These are phyloP conservation scores for Cossypha caffra DNA, from an alignment of 2,797 vertebrate genomes.

Conservation along the genomic window DNA sequence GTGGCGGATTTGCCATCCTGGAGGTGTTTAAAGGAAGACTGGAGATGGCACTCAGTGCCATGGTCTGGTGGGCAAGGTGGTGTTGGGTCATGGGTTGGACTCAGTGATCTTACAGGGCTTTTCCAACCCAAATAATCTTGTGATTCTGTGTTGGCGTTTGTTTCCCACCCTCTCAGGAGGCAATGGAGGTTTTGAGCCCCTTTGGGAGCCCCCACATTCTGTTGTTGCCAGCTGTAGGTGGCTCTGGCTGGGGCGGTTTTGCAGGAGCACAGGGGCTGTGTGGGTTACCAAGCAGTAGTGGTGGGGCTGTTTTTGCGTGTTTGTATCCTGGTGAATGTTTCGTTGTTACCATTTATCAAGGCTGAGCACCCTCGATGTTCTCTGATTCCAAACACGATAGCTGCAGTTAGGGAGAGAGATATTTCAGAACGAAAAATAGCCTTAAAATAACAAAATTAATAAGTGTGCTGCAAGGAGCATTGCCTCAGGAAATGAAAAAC, in stretches of 20 bases:
- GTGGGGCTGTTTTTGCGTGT: accelerated
- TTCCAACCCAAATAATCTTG: not conserved
- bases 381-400: not conserved
- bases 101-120: not conserved
- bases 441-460: not conserved
- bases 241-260: not conserved
- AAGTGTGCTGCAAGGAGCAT: not conserved
- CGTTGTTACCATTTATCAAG: not conserved
- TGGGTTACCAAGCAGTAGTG: accelerated
- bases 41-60: not conserved
- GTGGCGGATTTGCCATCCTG: not conserved
- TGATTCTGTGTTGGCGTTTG: not conserved
- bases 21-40: not conserved
- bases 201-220: not conserved
- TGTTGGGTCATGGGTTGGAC: not conserved
- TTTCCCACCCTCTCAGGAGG: not conserved
- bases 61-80: not conserved
- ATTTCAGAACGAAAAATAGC: not conserved
- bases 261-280: not conserved
- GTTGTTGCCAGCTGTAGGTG: not conserved
- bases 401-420: not conserved
- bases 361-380: accelerated
- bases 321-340: not conserved
- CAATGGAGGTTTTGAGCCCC: not conserved
- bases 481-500: constrained; percentile 59